Evolutionary conservation across 2,797 vertebrate genomes (phyloP).

Genomic region (Anguilla obscura): DNA sequence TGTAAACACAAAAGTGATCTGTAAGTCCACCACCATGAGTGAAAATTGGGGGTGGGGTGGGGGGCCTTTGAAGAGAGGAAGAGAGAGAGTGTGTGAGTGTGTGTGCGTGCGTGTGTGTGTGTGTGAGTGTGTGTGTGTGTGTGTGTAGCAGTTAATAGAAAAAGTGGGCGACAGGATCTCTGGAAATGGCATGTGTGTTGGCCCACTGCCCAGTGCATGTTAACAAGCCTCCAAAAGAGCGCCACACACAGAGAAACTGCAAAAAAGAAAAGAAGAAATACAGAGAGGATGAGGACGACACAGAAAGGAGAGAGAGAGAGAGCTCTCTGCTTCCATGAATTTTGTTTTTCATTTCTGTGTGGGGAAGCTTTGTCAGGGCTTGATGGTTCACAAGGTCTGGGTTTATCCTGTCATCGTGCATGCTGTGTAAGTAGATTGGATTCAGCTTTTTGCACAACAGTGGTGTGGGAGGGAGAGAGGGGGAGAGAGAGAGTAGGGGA

Average conservation of each 20-base stretch:
- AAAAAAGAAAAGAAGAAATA: neutral
- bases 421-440: constrained; percentile 23
- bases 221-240: constrained; percentile 10
- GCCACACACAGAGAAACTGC: neutral
- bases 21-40: neutral
- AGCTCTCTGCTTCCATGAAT: neutral
- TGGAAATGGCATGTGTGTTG: neutral
- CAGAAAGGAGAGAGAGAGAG: neutral
- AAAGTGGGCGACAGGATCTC: constrained; percentile 7
- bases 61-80: too few species aligned
- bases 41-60: neutral
- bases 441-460: constrained; percentile 15
- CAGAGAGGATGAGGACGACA: neutral
- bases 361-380: constrained; percentile 6
- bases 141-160: neutral
- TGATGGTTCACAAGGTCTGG: neutral
- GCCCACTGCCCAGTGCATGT: constrained; percentile 23
- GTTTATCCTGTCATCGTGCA: neutral
- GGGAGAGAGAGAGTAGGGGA: neutral
- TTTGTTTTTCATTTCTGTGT: constrained; percentile 3
- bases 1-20: constrained; percentile 21
- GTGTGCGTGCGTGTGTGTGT: too few species aligned
- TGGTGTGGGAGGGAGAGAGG: neutral
- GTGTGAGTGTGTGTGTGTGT: neutral
- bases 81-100: neutral